Percentiles rank a stretch among this genome's conserved stretches.
These are phyloP conservation scores for Chiloscyllium punctatum DNA, from an alignment of 2,797 vertebrate species.

Conservation along the genomic window DNA sequence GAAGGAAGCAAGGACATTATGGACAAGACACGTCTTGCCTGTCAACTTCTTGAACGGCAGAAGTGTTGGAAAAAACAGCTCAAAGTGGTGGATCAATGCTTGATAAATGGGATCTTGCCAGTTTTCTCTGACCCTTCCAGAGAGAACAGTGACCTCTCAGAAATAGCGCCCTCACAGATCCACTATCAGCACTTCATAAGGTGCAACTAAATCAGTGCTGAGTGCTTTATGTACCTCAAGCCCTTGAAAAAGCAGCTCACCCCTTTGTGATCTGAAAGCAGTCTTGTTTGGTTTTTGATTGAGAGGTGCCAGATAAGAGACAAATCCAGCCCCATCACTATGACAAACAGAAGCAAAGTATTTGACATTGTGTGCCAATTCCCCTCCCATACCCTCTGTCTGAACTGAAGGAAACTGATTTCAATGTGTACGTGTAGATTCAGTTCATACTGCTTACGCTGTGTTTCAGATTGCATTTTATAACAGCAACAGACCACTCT, in stretches of 20 bases:
- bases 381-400: background rate
- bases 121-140: background rate
- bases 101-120: background rate
- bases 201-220: background rate
- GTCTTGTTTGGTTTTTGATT: background rate
- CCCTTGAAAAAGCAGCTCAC: background rate
- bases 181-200: background rate
- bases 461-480: background rate
- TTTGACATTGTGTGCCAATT: background rate
- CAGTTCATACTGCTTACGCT: background rate
- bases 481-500: too few species aligned
- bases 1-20: too few species aligned
- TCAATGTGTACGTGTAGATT: background rate
- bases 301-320: background rate
- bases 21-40: too few species aligned
- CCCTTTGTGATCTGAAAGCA: background rate
- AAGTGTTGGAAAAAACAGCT: too few species aligned
- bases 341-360: background rate
- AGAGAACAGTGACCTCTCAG: background rate
- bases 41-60: too few species aligned
- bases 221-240: background rate
- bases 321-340: background rate
- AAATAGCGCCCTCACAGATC: background rate
- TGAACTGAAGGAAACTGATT: background rate
- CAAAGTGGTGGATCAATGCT: background rate